A percentile compares a stretch with the other conserved stretches of the same genome.
Evolutionary conservation across 2,888 invertebrate species (phyloP).

Genomic region (Aromia moschata): DNA sequence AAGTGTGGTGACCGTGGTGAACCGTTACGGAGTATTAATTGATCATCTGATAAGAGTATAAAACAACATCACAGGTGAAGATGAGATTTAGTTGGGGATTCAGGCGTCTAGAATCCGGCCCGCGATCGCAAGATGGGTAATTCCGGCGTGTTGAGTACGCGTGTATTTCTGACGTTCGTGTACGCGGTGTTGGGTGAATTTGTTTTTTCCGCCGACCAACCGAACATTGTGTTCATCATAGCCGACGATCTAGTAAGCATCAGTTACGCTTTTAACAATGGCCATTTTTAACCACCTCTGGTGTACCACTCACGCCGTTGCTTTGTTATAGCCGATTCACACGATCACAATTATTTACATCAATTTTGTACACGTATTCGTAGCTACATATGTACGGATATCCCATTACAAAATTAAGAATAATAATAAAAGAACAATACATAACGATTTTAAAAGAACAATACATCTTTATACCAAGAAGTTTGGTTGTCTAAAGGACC

Average conservation of each 20-base stretch:
- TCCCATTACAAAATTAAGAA: too few species aligned
- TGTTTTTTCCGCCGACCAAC: conserved; percentile 44
- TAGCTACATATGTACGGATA: too few species aligned
- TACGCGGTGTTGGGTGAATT: conserved; percentile 10
- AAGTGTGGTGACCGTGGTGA: conserved; percentile 51
- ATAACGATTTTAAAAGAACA: too few species aligned
- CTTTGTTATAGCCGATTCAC: too few species aligned
- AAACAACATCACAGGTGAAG: conserved; percentile 31
- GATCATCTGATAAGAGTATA: conserved; percentile 46
- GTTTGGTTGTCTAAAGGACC: too few species aligned
- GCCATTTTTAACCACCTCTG: too few species aligned
- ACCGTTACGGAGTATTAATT: conserved; percentile 41
- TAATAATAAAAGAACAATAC: too few species aligned
- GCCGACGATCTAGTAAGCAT: conserved; percentile 55
- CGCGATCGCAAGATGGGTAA: not conserved
- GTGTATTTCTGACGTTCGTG: conserved; percentile 26
- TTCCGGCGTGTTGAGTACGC: conserved; percentile 16
- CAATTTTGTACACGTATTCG: too few species aligned
- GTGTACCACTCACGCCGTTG: too few species aligned
- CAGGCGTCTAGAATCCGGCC: not conserved
- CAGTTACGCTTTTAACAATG: too few species aligned
- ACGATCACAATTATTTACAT: too few species aligned
- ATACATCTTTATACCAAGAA: too few species aligned
- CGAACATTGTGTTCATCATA: conserved; percentile 51
- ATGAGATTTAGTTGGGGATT: conserved; percentile 33